These are phyloP conservation scores for Stenoptilia bipunctidactyla DNA, from an alignment of 2,888 invertebrate genomes.

Conservation along the genomic window DNA sequence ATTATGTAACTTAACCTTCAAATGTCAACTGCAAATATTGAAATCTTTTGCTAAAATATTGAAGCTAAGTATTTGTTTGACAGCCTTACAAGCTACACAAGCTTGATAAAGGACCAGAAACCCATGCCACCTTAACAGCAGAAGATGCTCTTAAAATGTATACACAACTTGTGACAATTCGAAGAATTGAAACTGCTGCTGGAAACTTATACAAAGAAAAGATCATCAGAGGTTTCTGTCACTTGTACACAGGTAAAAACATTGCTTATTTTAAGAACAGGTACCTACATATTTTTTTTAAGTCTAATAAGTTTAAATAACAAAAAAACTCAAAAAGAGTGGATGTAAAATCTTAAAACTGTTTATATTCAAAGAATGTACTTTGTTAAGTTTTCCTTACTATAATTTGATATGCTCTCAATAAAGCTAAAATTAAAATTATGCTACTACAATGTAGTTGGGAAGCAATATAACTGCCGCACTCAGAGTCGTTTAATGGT, in stretches of 20 bases:
- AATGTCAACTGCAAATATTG: neutral
- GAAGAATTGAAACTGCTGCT: constrained; percentile 95
- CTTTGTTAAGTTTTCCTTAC: too few species aligned
- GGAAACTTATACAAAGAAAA: constrained; percentile 98
- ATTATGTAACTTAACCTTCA: neutral
- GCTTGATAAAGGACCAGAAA: constrained; percentile 87
- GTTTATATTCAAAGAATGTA: too few species aligned
- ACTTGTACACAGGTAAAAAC: constrained; percentile 96
- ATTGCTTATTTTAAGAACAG: too few species aligned
- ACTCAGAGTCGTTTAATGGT: too few species aligned
- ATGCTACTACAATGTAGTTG: too few species aligned
- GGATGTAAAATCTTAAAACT: too few species aligned
- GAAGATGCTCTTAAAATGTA: constrained; percentile 89
- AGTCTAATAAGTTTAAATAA: too few species aligned
- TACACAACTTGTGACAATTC: constrained; percentile 83
- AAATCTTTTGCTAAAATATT: neutral
- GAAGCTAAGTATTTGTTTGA: constrained; percentile 10
- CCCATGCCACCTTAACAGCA: constrained; percentile 77
- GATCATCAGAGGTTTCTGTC: constrained; percentile 95
- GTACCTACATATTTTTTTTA: too few species aligned
- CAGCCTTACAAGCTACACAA: constrained; percentile 94
- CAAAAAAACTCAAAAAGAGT: too few species aligned
- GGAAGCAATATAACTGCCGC: too few species aligned
- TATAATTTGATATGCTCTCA: too few species aligned
- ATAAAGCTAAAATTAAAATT: too few species aligned